Base-by-base conservation (phyloP, 2,888 invertebrate species). In the Magallana nippona region DNA sequence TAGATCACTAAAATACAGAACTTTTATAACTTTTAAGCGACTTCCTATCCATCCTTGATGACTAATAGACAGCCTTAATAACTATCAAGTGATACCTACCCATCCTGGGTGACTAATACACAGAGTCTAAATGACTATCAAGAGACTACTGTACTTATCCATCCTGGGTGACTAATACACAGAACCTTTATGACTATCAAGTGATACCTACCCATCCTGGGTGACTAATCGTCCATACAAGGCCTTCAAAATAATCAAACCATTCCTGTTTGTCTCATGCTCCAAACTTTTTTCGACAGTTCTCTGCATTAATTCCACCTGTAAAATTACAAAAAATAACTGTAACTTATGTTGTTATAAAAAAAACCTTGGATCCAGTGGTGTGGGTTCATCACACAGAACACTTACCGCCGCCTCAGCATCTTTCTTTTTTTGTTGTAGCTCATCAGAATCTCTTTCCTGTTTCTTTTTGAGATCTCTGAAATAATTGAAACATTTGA, bases 191-290 rank as follows among this genome's bases (percentile, higher is more conserved):
- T 44, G 44, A 44, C 5, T 93, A 55, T 44, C 5, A 44, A 44
- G 44, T 44, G 15, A 62, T 44, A 80, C 84, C 17, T 84, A 86
- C 86, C 83, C 87, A 77, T 88, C 89, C 27, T 89, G 86, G 8
- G 89, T 88, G 8, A 90, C 86, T 17, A 94, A 89, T 89, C 93
- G 93, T 15, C 95, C 95, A 89, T 95, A 95, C 78, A 97, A 91
- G 0, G 98, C 99, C 92, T 96, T 96, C 0, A 96, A 95, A 86
- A 99, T 97, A 78, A 99, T 95, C 57, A 99, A 95, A 0, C 99
- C 99, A 87, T 96, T 96, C 89, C 96, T 97, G 57, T 95, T 95
- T 89, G 97, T 97, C 94, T 99, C 99, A 22, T 97, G 97, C 0
- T 96, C 95, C 83, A 96, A 95, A 88, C 97, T 97, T 87, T 98